phyloP scores from a whole-genome alignment of 1,140 invertebrate species.

The Anoplolepis gracilipes region DNA sequence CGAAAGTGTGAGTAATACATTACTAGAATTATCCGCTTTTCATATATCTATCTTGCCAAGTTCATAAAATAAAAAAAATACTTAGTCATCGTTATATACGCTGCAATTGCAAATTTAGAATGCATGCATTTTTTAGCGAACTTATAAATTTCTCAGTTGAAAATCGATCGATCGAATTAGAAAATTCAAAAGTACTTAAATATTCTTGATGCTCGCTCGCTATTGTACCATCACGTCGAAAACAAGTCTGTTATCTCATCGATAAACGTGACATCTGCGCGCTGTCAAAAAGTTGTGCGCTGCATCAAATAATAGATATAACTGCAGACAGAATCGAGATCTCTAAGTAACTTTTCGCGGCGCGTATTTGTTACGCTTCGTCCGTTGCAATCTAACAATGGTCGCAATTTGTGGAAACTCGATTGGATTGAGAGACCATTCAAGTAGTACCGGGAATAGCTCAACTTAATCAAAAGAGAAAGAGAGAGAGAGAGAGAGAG shows the following conservation, averaged over 20 bases:
- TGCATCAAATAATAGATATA: slow-evolving; percentile 24
- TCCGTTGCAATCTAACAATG: slow-evolving; percentile 57
- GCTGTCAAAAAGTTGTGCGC: slow-evolving; percentile 16
- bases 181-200: neutral
- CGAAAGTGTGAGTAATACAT: neutral
- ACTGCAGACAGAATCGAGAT: slow-evolving; percentile 41
- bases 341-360: slow-evolving; percentile 34
- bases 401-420: slow-evolving; percentile 57
- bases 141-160: neutral
- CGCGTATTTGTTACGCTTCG: slow-evolving; percentile 32
- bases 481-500: too few relatives aligned
- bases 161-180: neutral
- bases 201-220: neutral
- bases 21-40: neutral
- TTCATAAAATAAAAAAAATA: neutral
- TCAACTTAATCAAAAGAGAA: slow-evolving; percentile 71
- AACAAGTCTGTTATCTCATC: neutral
- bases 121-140: neutral
- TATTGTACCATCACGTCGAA: neutral
- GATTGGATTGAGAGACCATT: slow-evolving; percentile 34
- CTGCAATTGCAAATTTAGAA: slow-evolving; percentile 5
- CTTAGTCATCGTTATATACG: neutral
- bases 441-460: slow-evolving; percentile 61
- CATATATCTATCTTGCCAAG: neutral
- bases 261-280: neutral